Evolutionary conservation across 2,113 vertebrate genomes (phyloP).

Genomic region (Oostethus manadensis): DNA sequence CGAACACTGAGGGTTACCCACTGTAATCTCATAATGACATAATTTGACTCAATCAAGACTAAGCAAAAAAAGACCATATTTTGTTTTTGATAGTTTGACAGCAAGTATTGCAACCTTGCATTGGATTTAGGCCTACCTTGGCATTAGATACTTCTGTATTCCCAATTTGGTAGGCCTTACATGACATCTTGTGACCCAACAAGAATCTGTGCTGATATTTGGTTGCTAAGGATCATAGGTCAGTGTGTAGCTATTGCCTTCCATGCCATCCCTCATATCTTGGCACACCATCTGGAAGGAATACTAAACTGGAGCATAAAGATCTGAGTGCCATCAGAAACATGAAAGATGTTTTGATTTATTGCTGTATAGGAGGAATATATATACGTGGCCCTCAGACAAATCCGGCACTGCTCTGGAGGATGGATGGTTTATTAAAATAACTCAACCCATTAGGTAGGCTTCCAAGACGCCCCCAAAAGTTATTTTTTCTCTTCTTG

Average conservation of each 20-base stretch:
- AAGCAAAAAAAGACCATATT: too few species aligned
- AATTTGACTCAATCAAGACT: background rate
- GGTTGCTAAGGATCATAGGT: background rate
- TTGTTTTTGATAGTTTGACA: background rate
- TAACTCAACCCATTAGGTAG: slow-evolving; percentile 2
- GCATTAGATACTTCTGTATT: background rate
- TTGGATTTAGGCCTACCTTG: too few species aligned
- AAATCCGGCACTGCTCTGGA: slow-evolving; percentile 1
- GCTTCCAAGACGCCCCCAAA: slow-evolving; percentile 25
- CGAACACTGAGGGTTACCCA: slow-evolving; percentile 10
- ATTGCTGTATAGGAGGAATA: background rate
- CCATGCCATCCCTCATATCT: slow-evolving; percentile 2
- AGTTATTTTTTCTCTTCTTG: slow-evolving; percentile 44
- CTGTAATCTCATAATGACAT: background rate
- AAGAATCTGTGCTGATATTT: background rate
- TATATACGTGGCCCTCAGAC: background rate
- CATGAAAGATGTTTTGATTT: too few species aligned
- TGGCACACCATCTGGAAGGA: background rate
- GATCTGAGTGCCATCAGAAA: too few species aligned
- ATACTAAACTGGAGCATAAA: too few species aligned
- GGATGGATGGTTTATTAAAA: slow-evolving; percentile 31
- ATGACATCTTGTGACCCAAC: background rate
- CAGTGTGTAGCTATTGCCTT: background rate
- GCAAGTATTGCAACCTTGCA: background rate
- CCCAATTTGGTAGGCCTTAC: background rate